Base-by-base conservation (phyloP, 2,797 vertebrate genomes). In the Neoniphon sammara region DNA sequence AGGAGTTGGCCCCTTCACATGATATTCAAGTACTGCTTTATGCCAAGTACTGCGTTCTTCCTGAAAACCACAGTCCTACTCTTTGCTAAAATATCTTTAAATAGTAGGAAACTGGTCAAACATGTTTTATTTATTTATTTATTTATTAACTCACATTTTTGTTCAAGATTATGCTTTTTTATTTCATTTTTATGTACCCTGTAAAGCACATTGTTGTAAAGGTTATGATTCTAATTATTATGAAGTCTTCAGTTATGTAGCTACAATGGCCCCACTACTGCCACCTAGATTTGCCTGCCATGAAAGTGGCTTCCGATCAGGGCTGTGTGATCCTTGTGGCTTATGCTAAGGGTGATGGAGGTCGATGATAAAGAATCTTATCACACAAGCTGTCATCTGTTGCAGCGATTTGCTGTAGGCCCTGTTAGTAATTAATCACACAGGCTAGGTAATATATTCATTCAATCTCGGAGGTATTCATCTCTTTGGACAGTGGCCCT, bases 401-500 rank as follows among this genome's bases (percentile, higher is more conserved):
- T 75, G 84, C 78, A 59, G 84, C 81, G 71, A 66, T 80, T 87
- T 78, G 79, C 87, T 79, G 73, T 44, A 55, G 77, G 78, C 61
- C 54, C 66, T 47, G 76, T 83, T 75, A n/a, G 88, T 89, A 91
- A 93, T 92, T 91, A 92, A 92, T 92, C 88, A 88, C 82, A 75
- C 70, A 25, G 64, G 27, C 56, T 59, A 39, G 60, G 66, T 87
- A 77, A 88, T 84, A 54, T 76, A 78, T 90, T 85, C 66, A 56
- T 86, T 86, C 74, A 46, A 87, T 87, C 66, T 58, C 58, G 46
- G 70, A 64, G 50, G 61, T 65, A 81, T 70, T 84, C 62, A 84
- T 66, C 21, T 46, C 23, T 53, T 54, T 57, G 80, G 85, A 81
- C 81, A 56, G 71, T 84, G 87, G 82, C 83, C 83, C 85, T 59